Evolutionary conservation across 2,113 vertebrate species (phyloP), one percentile per base, ranked within the genome.

Genomic region (Vireo altiloquus): DNA sequence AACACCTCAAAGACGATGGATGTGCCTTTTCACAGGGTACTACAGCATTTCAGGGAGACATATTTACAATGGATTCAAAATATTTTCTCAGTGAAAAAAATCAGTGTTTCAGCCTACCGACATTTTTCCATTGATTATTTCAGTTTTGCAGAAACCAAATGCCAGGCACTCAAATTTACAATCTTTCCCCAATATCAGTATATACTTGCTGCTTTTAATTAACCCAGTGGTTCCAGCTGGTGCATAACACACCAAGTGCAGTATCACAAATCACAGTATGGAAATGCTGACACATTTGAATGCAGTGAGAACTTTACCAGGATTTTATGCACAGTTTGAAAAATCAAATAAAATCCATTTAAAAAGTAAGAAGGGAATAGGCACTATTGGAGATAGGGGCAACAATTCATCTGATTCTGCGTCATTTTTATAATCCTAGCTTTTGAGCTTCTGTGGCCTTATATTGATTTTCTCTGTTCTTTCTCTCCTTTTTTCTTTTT

Each of bases 381-480:
- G 59, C n/a, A 33, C 6, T 52, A 44, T 23, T 76, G 22, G 44
- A 95, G 49, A 71, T 25, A 66, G 9, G 40, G 14, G 21, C 69
- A 90, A 77, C n/a, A 7, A 81, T 83, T 90, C 63, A 83, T 92
- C 42, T 69, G 92, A 66, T 74, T 77, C 84, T 72, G 20, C 56
- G 53, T 77, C 71, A 19, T 50, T 96, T 96, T 93, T 80, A 92
- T 95, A 92, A 95, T 76, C 82, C 89, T 49, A 85, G 85, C 46
- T 87, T 93, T 95, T 86, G 86, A 89, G 86, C 30, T 83, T 90
- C 71, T 81, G 13, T 92, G 76, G 82, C 64, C 76, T 83, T 81
- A 63, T 90, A 94, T 94, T 92, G 82, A 90, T 95, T 93, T 94
- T 86, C 54, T 61, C 63, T 86, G 10, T 61, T 86, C 63, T 52